Conservation (phyloP, 2,888 invertebrate species). For the Stramonita haemastoma region DNA sequence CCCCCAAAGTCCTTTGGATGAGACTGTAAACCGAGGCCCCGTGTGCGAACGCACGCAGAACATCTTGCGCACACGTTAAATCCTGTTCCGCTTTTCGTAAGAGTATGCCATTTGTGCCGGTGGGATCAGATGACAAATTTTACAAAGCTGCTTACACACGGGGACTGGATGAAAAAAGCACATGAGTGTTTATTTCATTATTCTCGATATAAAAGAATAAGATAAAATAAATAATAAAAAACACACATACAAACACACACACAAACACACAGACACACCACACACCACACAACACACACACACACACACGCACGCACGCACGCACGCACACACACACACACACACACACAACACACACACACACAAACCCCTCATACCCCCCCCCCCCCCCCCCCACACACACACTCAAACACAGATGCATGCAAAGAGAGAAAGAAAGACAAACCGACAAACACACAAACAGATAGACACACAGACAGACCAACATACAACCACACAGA, state of each 20-base stretch:
- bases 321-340: background rate
- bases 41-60: no score
- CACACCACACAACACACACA: background rate
- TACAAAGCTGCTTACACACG: no score
- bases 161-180: no score
- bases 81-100: no score
- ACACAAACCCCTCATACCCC: background rate
- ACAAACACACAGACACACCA: conserved; percentile 5
- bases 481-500: background rate
- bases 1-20: no score
- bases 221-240: no score
- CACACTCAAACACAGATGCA: background rate
- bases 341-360: background rate
- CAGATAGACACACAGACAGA: background rate
- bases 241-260: conserved; percentile 3
- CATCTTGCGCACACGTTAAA: no score
- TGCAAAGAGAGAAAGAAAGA: background rate
- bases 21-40: no score
- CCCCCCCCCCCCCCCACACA: background rate
- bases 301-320: background rate
- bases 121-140: no score
- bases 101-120: no score
- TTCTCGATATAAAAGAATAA: no score
- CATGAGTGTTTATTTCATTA: no score
- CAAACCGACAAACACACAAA: background rate